Percentiles rank a stretch among this genome's conserved stretches.
These are phyloP conservation scores for Anaspis maculata DNA, from an alignment of 2,888 invertebrate species.

Conservation along the genomic window DNA sequence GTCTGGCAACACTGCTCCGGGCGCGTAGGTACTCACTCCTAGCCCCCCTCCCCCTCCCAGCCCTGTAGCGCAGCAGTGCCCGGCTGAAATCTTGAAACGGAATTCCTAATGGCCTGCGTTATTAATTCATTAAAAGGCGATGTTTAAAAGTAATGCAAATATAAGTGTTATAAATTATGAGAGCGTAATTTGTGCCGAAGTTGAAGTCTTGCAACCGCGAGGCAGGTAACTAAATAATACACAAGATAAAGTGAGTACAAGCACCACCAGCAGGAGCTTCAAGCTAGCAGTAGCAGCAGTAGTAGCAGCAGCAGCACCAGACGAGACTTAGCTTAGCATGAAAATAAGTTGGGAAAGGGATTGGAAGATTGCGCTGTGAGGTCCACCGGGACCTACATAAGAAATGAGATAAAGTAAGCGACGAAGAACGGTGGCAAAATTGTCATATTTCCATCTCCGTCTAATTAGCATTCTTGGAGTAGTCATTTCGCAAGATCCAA, in stretches of 20 bases:
- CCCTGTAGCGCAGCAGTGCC: too few species aligned
- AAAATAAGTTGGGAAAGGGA: conserved; percentile 32
- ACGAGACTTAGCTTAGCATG: conserved; percentile 29
- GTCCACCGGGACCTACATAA: conserved; percentile 32
- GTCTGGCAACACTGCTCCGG: too few species aligned
- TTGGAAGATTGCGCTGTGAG: conserved; percentile 33
- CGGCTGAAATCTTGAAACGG: too few species aligned
- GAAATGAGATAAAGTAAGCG: conserved; percentile 36
- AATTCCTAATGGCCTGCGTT: too few species aligned
- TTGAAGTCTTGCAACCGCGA: conserved; percentile 21
- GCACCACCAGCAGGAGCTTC: conserved; percentile 26
- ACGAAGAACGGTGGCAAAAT: conserved; percentile 32
- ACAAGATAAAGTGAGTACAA: conserved; percentile 29
- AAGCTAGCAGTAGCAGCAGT: too few species aligned
- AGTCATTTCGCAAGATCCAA: conserved; percentile 30
- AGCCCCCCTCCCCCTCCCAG: too few species aligned
- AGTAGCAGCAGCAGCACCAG: conserved; percentile 26
- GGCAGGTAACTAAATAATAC: conserved; percentile 32
- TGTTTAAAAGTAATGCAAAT: conserved; percentile 1
- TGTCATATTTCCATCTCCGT: conserved; percentile 36
- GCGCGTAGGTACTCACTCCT: too few species aligned
- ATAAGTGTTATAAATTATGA: conserved; percentile 21
- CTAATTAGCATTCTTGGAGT: conserved; percentile 34
- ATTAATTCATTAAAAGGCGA: too few species aligned
- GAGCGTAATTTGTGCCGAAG: conserved; percentile 5